These are phyloP conservation scores for Netelia melanura DNA, from an alignment of 2,888 invertebrate genomes.

Conservation along the genomic window DNA sequence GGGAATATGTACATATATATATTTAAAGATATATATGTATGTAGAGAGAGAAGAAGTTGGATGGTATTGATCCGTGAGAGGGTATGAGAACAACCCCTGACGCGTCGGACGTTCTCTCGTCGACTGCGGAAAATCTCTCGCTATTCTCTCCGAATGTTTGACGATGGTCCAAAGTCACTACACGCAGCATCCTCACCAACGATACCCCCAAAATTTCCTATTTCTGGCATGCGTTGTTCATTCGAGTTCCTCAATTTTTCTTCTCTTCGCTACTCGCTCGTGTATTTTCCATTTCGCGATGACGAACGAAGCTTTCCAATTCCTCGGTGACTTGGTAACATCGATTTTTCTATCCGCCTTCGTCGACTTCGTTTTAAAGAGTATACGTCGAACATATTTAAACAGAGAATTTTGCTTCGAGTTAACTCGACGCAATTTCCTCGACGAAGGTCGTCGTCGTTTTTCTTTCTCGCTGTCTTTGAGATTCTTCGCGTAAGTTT, in stretches of 20 bases:
- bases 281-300: not conserved
- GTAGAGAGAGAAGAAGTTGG: conserved; percentile 34
- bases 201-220: conserved; percentile 33
- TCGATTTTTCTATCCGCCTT: conserved; percentile 8
- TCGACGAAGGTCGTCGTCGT: not conserved
- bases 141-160: conserved; percentile 28
- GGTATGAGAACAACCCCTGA: conserved; percentile 77
- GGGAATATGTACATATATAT: not conserved
- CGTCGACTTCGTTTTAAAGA: not conserved
- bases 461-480: not conserved
- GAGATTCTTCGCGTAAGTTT: not conserved
- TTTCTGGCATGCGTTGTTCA: conserved; percentile 42
- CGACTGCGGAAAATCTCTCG: conserved; percentile 74
- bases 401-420: not conserved
- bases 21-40: conserved; percentile 18
- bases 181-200: conserved; percentile 20
- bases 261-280: not conserved
- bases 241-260: not conserved
- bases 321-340: not conserved
- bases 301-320: not conserved
- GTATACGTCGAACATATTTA: not conserved
- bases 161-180: conserved; percentile 33
- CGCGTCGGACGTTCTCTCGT: conserved; percentile 76
- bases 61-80: conserved; percentile 80
- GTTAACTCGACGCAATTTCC: not conserved